A percentile compares a stretch with the other conserved stretches of the same genome.
Conservation (phyloP, 2,797 vertebrate genomes). For the Podarcis lilfordi region DNA sequence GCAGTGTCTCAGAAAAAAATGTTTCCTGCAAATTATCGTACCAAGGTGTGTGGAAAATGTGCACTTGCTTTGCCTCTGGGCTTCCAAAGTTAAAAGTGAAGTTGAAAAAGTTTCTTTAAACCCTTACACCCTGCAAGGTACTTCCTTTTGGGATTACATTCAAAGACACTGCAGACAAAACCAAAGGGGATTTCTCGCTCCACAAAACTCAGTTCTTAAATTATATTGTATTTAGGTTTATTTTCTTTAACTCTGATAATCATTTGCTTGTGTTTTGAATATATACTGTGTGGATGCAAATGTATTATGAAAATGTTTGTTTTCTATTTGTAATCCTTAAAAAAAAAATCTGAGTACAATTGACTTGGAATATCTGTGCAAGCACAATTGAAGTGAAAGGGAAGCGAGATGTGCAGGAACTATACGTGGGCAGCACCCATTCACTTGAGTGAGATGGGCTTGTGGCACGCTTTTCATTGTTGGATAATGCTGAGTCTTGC, state of each 20-base stretch:
- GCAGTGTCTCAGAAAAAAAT: neutral
- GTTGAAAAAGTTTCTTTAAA: neutral
- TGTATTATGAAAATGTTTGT: neutral
- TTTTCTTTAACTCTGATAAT: neutral
- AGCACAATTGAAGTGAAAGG: neutral
- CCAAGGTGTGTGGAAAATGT: neutral
- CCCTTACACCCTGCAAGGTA: neutral
- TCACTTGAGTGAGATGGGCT: neutral
- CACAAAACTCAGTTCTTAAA: neutral
- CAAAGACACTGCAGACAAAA: too few species aligned
- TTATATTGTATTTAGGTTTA: too few species aligned
- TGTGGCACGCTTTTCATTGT: neutral
- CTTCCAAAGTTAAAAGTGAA: neutral
- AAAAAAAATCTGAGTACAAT: neutral
- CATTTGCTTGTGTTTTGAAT: neutral
- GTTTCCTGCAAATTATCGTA: slow-evolving; percentile 9
- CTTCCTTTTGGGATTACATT: neutral
- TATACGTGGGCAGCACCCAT: neutral
- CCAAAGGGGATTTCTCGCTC: too few species aligned
- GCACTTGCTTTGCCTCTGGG: neutral
- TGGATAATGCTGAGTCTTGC: neutral
- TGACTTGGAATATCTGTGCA: neutral
- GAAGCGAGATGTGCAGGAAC: neutral
- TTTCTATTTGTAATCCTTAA: neutral
- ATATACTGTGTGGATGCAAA: neutral